Evolutionary conservation across 2,113 vertebrate species (phyloP).

Genomic region (Serinus canaria): DNA sequence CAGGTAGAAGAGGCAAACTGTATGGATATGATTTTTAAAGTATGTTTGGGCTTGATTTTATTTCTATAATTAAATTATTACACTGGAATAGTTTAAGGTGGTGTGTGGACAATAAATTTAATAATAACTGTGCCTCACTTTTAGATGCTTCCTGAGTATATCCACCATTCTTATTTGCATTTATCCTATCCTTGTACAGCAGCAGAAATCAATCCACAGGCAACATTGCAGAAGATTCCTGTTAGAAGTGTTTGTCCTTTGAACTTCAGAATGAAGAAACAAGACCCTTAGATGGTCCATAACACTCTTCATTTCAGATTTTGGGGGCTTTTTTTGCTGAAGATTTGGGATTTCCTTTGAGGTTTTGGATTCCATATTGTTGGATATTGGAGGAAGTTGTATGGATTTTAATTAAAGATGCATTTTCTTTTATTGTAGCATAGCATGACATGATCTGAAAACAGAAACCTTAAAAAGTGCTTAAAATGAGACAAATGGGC

Average conservation of each 20-base stretch:
- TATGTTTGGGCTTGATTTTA: not conserved
- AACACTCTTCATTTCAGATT: not conserved
- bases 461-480: not conserved
- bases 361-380: not conserved
- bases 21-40: not conserved
- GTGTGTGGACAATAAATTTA: not conserved
- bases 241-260: not conserved
- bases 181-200: not conserved
- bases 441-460: not conserved
- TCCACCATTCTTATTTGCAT: not conserved
- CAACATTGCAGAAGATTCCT: not conserved
- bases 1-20: not conserved
- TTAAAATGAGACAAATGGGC: not conserved
- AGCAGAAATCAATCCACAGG: not conserved
- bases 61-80: not conserved
- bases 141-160: not conserved
- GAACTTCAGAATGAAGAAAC: not conserved
- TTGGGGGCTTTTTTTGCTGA: accelerated
- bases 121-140: not conserved
- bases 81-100: not conserved
- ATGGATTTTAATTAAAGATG: not conserved
- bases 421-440: not conserved
- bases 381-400: not conserved
- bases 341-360: not conserved
- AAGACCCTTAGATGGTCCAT: not conserved